Evolutionary conservation across 2,797 vertebrate genomes (phyloP).

Genomic region (Prunella strophiata): DNA sequence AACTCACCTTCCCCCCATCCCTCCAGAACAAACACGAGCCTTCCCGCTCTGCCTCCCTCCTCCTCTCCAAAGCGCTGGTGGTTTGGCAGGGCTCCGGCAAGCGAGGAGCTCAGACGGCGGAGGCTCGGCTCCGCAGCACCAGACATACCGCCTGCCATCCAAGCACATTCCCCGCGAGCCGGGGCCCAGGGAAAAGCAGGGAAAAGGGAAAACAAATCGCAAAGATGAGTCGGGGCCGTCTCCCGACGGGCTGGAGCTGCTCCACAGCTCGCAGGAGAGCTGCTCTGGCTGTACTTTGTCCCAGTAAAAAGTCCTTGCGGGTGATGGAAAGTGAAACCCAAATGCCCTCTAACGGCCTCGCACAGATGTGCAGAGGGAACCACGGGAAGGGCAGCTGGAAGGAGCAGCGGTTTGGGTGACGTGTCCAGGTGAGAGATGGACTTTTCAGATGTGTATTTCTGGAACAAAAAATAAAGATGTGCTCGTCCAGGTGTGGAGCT

Average conservation of each 20-base stretch:
- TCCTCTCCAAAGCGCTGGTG: not conserved
- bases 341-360: slow-evolving; percentile 61
- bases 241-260: not conserved
- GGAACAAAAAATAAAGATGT: slow-evolving; percentile 13
- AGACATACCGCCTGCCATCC: slow-evolving; percentile 13
- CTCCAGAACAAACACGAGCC: slow-evolving; percentile 14
- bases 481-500: not conserved
- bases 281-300: not conserved
- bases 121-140: not conserved
- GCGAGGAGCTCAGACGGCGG: not conserved
- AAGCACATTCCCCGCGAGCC: not conserved
- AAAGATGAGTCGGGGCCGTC: not conserved
- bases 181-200: not conserved
- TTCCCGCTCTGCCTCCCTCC: slow-evolving; percentile 10
- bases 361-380: not conserved
- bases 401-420: not conserved
- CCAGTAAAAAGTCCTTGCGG: not conserved
- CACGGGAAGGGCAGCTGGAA: not conserved
- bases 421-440: not conserved
- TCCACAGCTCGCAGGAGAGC: not conserved
- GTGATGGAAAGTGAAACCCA: not conserved
- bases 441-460: not conserved
- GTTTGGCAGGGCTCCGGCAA: not conserved
- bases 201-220: not conserved
- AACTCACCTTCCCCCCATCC: not conserved